Base-by-base conservation (phyloP, 1,140 invertebrate genomes). In the Cydia amplana region DNA sequence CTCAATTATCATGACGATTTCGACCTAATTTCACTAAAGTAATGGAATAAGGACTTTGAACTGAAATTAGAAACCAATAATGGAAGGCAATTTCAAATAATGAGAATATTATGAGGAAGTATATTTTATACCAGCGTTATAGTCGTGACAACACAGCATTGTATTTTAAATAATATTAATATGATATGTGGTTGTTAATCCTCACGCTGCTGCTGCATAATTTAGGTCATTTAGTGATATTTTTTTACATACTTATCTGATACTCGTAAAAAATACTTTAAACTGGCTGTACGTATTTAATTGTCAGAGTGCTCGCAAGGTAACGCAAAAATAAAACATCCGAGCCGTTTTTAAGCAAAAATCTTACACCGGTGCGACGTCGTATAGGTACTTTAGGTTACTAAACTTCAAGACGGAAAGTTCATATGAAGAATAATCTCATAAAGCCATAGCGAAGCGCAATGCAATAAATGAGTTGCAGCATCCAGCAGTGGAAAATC, bases 381-480 rank as follows among this genome's bases (percentile, higher is more conserved):
- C 55, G 3, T 32, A 18, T 55, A 51, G n/a, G n/a, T 18, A 55
- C n/a, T 70, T 70, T n/a, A 70, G 65, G 25, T 70, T 70, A 18
- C 65, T 36, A 7, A 40, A 70, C 65, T 43, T 20, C 65, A 18
- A 16, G 9, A 20, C 51, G 25, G 25, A 65, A 65, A 70, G 65
- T 36, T 70, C 28, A 28, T 18, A 43, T 36, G 65, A 43, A 43
- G 32, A 70, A 36, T 70, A 70, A 70, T 70, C 65, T 36, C 65
- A 70, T 70, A 70, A 70, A 70, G 32, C 32, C 32, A 70, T 70
- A 36, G 65, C 65, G 36, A 70, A 36, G 28, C 36, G 28, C 32
- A 36, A 32, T 67, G 65, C 65, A 70, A 70, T 70, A 70, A 36
- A 36, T 36, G 25, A 70, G 65, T 67, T 32, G 64, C 64, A 67